Conservation (phyloP, 2,797 vertebrate genomes). For the Florisuga fusca region DNA sequence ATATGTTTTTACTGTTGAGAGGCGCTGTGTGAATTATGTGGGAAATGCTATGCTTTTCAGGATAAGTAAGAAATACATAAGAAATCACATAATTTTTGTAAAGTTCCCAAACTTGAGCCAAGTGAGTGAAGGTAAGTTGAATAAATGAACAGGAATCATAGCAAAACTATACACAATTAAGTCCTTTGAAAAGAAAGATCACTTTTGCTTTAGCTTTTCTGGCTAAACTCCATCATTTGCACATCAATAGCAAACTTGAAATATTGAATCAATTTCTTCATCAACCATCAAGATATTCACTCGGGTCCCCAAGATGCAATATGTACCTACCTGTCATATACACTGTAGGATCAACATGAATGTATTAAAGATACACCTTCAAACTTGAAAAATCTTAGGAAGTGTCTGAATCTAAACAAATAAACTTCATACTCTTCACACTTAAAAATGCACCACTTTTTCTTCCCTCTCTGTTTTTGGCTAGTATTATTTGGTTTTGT, state of each 20-base stretch:
- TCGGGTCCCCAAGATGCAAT: neutral
- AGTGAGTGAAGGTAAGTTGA: neutral
- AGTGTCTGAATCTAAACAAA: neutral
- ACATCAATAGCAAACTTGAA: neutral
- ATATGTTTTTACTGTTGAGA: neutral
- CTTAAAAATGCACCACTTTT: neutral
- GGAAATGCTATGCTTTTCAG: neutral
- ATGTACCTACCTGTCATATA: neutral
- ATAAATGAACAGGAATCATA: neutral
- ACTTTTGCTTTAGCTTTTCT: neutral
- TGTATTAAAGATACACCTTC: neutral
- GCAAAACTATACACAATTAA: neutral
- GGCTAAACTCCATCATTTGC: neutral
- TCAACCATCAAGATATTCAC: neutral
- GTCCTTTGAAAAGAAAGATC: neutral
- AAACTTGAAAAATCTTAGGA: neutral
- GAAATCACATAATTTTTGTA: neutral
- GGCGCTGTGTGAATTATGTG: neutral
- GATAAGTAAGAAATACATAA: fast-evolving
- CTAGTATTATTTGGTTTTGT: neutral
- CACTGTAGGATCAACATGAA: neutral
- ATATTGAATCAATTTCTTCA: neutral
- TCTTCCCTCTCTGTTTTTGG: neutral
- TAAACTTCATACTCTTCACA: neutral
- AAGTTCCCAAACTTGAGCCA: neutral